A percentile compares a stretch with the other conserved stretches of the same genome.
These are phyloP conservation scores for Gastrophysa polygoni DNA, from an alignment of 2,888 invertebrate species.

Conservation along the genomic window DNA sequence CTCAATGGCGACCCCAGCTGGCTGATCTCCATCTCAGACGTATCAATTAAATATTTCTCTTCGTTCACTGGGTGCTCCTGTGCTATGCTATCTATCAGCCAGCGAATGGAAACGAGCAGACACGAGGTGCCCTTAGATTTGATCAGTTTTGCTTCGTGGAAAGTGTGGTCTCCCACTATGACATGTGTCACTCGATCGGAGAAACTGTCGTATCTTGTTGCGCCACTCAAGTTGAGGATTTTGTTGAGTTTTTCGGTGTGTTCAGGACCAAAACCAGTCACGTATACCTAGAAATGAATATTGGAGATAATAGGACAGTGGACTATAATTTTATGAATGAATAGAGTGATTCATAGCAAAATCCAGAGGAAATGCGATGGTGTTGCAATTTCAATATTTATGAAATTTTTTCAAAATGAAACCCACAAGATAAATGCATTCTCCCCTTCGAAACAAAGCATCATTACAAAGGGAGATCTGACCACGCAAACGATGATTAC, in stretches of 20 bases:
- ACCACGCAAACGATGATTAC: too few species aligned
- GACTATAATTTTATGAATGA: too few species aligned
- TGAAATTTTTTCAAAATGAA: too few species aligned
- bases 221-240: slow-evolving; percentile 80
- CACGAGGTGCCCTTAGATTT: slow-evolving; percentile 39
- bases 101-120: slow-evolving; percentile 70
- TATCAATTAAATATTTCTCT: slow-evolving; percentile 53
- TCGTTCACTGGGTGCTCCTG: slow-evolving; percentile 65
- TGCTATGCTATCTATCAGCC: slow-evolving; percentile 78
- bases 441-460: too few species aligned
- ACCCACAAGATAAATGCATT: too few species aligned
- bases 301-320: neutral
- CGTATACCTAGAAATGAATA: slow-evolving; percentile 68
- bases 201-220: slow-evolving; percentile 77
- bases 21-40: slow-evolving; percentile 27
- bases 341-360: too few species aligned
- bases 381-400: too few species aligned
- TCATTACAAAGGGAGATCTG: too few species aligned
- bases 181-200: slow-evolving; percentile 82
- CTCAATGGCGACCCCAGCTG: slow-evolving; percentile 63
- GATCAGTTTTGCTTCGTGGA: slow-evolving; percentile 58
- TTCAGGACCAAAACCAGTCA: slow-evolving; percentile 69
- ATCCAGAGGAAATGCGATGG: too few species aligned
- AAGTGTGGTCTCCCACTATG: slow-evolving; percentile 69
- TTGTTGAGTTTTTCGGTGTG: slow-evolving; percentile 71